Base-by-base conservation (phyloP, 2,797 vertebrate species). In the Cyclopterus lumpus region DNA sequence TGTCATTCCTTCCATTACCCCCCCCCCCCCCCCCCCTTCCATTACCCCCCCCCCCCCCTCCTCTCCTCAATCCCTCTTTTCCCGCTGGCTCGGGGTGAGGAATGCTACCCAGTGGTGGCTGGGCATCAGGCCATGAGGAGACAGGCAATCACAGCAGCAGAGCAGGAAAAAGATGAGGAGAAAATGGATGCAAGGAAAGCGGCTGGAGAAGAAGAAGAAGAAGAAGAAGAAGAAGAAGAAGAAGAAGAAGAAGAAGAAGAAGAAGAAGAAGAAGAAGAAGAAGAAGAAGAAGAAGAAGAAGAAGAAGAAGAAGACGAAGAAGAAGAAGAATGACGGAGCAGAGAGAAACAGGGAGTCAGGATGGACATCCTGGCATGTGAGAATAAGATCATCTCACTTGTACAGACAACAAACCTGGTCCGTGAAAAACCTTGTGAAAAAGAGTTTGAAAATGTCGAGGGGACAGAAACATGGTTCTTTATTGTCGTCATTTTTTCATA, bases 61-160 rank as follows among this genome's bases (percentile, higher is more conserved):
- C 26, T 28, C 40, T 12, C 36, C 6, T 61, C 28, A 5, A 85
- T 87, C 82, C 67, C 71, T 90, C 84, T 89, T 81, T 80, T 78
- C 91, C 85, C 74, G 26, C 65, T 91, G 92, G 91, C 89, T 91
- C 86, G 48, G 78, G 73, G 79, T 76, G 69, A 90, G 89, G 93
- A 94, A 94, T 93, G 93, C 88, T 93, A 84, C 89, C 89, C 89
- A 91, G 90, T 85, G 84, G 91, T 89, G 91, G 92, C 88, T 87
- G 93, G 93, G 93, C 91, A 90, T 30, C 22, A 30, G 73, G 93
- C 94, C 94, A 92, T 26, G 58, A 81, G 85, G 87, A 93, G 89
- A 92, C 88, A 85, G 87, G 85, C 88, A 79, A 86, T 88, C 80
- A 87, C 62, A 83, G 80, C 77, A 80, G 81, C 81, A 62, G 80